Percentiles rank a stretch among this genome's conserved stretches.
These are phyloP conservation scores for Tineola bisselliella DNA, from an alignment of 2,888 invertebrate species.

Conservation along the genomic window DNA sequence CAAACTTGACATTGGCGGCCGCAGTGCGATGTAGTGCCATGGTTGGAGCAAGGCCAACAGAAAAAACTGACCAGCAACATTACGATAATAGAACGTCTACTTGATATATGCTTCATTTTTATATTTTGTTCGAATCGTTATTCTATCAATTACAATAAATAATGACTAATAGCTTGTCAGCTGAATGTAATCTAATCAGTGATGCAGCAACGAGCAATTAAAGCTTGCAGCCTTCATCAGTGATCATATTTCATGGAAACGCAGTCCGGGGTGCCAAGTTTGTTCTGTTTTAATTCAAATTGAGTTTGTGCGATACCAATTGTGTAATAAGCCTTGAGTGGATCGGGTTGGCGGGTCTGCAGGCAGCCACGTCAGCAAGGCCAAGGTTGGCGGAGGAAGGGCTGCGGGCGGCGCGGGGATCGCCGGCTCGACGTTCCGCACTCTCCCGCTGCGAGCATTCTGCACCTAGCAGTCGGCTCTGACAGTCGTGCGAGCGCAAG, in stretches of 20 bases:
- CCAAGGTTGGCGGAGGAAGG: conserved; percentile 60
- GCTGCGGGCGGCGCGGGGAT: conserved; percentile 53
- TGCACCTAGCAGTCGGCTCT: conserved; percentile 68
- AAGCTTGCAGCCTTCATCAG: background rate
- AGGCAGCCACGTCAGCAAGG: conserved; percentile 43
- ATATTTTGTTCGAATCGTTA: background rate
- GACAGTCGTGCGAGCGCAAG: conserved; percentile 66
- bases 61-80: conserved; percentile 33
- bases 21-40: conserved; percentile 21
- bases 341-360: conserved; percentile 7
- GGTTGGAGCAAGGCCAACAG: conserved; percentile 43
- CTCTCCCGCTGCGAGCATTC: conserved; percentile 62
- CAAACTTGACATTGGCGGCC: conserved; percentile 48
- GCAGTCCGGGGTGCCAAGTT: background rate
- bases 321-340: conserved; percentile 11
- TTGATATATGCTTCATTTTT: background rate
- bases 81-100: conserved; percentile 38
- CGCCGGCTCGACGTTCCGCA: conserved; percentile 59
- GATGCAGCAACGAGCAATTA: background rate
- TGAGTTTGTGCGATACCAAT: background rate
- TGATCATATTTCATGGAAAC: background rate
- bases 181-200: too few species aligned
- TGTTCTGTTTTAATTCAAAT: background rate
- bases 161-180: too few species aligned
- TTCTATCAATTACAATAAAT: too few species aligned